Percentiles rank a stretch among this genome's conserved stretches.
Conservation (phyloP, 2,888 invertebrate genomes). For the Agrypnus murinus region DNA sequence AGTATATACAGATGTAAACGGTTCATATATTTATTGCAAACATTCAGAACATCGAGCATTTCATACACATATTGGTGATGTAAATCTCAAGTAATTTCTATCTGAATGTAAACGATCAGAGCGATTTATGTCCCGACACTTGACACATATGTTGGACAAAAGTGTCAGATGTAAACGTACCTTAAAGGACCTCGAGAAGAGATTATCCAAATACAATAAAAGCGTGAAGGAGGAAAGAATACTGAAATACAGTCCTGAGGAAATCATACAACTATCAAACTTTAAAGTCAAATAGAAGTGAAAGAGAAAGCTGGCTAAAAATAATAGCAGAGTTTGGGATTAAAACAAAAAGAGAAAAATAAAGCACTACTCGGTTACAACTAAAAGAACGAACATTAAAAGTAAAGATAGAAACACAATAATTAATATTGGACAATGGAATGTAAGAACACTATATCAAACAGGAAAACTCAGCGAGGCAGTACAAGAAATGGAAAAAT, state of each 20-base stretch:
- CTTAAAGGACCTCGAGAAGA: conserved; percentile 6
- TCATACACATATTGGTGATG: no score
- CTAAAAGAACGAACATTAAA: background rate
- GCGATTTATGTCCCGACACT: no score
- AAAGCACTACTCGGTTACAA: background rate
- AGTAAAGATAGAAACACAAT: conserved; percentile 1
- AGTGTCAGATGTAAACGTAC: no score
- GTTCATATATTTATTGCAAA: no score
- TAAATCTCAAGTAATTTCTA: no score
- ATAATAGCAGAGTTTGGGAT: conserved; percentile 6
- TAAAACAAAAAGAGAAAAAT: conserved; percentile 8
- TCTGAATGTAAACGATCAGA: no score
- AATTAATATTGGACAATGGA: conserved; percentile 8
- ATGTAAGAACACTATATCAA: conserved; percentile 1
- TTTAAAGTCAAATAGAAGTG: conserved; percentile 4
- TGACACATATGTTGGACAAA: no score
- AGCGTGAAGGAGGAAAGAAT: conserved; percentile 8
- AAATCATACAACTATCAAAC: background rate
- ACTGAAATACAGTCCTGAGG: background rate
- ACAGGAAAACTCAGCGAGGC: background rate
- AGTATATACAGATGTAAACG: no score
- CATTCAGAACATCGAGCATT: no score
- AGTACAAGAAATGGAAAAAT: background rate
- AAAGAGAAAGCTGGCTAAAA: conserved; percentile 2
- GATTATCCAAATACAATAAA: background rate